These are phyloP conservation scores for Caenorhabditis plicata DNA, from an alignment of 2,888 invertebrate genomes.

Conservation along the genomic window DNA sequence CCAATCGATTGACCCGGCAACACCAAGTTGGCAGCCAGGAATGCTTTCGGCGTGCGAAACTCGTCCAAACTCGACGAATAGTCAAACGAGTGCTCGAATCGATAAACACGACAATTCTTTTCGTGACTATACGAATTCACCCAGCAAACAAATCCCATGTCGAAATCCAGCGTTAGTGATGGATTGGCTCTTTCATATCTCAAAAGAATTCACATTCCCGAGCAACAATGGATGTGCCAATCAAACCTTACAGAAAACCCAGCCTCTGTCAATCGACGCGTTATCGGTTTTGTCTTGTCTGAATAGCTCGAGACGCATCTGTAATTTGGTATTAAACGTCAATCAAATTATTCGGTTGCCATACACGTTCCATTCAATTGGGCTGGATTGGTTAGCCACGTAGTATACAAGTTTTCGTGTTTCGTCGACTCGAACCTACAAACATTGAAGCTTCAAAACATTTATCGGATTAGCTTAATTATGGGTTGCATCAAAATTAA, in stretches of 20 bases:
- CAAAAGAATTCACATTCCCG: too few species aligned
- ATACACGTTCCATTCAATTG: constrained; percentile 51
- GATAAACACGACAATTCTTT: constrained; percentile 42
- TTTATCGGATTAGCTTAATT: too few species aligned
- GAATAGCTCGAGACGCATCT: constrained; percentile 40
- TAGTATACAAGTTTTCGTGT: constrained; percentile 50
- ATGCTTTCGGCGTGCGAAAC: background rate
- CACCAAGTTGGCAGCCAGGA: background rate
- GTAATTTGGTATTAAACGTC: constrained; percentile 2
- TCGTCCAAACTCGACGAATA: background rate
- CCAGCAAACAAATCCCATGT: constrained; percentile 56
- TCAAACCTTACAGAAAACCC: constrained; percentile 23
- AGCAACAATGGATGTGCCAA: too few species aligned
- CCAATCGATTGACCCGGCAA: background rate
- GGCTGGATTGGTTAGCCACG: constrained; percentile 48
- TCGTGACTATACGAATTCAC: constrained; percentile 31
- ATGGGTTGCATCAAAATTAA: too few species aligned
- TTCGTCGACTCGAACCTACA: constrained; percentile 48
- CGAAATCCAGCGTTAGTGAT: constrained; percentile 40
- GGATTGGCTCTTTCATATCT: constrained; percentile 36
- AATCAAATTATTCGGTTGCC: constrained; percentile 1
- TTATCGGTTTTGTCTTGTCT: background rate
- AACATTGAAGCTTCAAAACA: too few species aligned
- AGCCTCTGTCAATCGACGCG: constrained; percentile 14
- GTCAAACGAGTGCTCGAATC: background rate